Evolutionary conservation across 2,113 vertebrate genomes (phyloP).

Genomic region (Phyllostomus hastatus): DNA sequence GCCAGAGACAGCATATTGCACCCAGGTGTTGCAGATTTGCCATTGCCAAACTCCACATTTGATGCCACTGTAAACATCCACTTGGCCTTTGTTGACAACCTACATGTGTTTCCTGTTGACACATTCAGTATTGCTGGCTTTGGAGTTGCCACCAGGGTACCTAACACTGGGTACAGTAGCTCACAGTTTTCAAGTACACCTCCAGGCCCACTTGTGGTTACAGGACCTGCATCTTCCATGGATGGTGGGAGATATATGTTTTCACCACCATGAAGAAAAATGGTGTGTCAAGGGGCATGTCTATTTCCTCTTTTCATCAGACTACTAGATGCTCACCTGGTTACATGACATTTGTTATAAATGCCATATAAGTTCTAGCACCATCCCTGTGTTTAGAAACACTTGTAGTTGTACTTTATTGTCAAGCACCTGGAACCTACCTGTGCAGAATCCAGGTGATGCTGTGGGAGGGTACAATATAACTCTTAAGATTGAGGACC

Average conservation of each 20-base stretch:
- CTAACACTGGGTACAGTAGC: not conserved
- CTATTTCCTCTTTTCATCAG: not conserved
- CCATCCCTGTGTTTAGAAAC: not conserved
- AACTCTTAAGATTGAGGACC: no score
- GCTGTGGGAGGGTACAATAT: accelerated
- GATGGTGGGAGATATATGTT: not conserved
- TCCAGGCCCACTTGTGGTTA: conserved; percentile 77
- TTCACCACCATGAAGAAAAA: no score
- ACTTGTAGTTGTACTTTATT: no score
- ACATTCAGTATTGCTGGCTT: conserved; percentile 61
- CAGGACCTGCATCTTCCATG: not conserved
- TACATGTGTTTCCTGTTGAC: not conserved
- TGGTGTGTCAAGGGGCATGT: no score
- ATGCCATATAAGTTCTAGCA: not conserved
- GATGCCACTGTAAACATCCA: conserved; percentile 52
- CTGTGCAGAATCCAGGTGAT: not conserved
- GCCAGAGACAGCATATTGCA: conserved; percentile 74
- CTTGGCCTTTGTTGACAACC: not conserved
- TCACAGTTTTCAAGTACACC: not conserved
- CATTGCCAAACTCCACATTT: conserved; percentile 45
- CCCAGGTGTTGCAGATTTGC: conserved; percentile 63
- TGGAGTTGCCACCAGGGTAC: conserved; percentile 75
- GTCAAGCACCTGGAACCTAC: not conserved
- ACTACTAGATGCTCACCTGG: not conserved
- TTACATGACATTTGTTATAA: accelerated